Evolutionary conservation across 2,797 vertebrate genomes (phyloP).

Genomic region (Cottoperca gobio): DNA sequence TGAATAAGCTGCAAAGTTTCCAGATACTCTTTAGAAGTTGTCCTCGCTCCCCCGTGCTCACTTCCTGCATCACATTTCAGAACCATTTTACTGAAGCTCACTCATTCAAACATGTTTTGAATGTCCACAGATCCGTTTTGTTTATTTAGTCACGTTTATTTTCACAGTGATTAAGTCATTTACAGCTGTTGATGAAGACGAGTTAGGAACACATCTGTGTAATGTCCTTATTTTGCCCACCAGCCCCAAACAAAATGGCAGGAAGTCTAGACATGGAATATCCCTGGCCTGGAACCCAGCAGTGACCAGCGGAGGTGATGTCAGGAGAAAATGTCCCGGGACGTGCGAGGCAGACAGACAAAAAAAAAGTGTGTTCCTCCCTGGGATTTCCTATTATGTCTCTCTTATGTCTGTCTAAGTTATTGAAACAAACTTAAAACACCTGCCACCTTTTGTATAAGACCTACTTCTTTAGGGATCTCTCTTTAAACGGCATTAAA

Average conservation of each 20-base stretch:
- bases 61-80: slow-evolving; percentile 61
- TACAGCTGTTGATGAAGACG: slow-evolving; percentile 12
- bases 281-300: slow-evolving; percentile 60
- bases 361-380: slow-evolving; percentile 64
- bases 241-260: slow-evolving; percentile 58
- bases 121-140: not conserved
- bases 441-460: slow-evolving; percentile 55
- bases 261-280: slow-evolving; percentile 72
- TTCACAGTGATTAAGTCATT: slow-evolving; percentile 9
- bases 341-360: slow-evolving; percentile 50
- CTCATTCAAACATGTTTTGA: slow-evolving; percentile 23
- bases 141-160: slow-evolving; percentile 12
- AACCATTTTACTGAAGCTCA: slow-evolving; percentile 22
- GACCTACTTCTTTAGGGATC: not conserved
- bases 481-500: slow-evolving; percentile 38
- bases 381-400: slow-evolving; percentile 71
- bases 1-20: slow-evolving; percentile 49
- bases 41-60: slow-evolving; percentile 40
- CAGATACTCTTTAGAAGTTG: slow-evolving; percentile 52
- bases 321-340: slow-evolving; percentile 63
- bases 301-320: slow-evolving; percentile 70
- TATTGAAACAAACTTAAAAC: slow-evolving; percentile 41
- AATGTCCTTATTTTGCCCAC: slow-evolving; percentile 19
- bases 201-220: slow-evolving; percentile 43
- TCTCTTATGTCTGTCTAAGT: slow-evolving; percentile 72